These are phyloP conservation scores for Chitala chitala DNA, from an alignment of 2,113 vertebrate genomes.

Conservation along the genomic window DNA sequence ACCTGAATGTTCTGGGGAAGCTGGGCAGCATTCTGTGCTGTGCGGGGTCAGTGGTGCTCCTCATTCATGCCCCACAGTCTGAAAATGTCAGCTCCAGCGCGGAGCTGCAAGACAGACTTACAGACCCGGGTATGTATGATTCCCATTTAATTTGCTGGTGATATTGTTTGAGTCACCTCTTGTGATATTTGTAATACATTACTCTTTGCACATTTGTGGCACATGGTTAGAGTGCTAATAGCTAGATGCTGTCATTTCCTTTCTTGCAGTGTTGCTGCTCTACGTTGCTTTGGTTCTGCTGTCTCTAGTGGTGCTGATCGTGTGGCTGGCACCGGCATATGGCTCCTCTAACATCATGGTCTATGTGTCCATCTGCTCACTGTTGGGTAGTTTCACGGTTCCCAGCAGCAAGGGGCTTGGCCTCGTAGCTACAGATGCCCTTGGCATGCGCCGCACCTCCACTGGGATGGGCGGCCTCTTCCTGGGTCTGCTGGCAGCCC, in stretches of 20 bases:
- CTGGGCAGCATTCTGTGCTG: constrained; percentile 87
- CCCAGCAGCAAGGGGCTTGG: constrained; percentile 93
- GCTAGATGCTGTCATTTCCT: background rate
- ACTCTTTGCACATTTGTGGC: background rate
- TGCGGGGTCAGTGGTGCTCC: constrained; percentile 84
- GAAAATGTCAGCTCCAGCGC: constrained; percentile 74
- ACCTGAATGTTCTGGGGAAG: constrained; percentile 85
- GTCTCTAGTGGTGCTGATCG: constrained; percentile 78
- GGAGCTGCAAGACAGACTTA: constrained; percentile 82
- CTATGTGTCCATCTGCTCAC: constrained; percentile 88
- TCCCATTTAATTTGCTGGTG: background rate
- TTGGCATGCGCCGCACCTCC: constrained; percentile 64
- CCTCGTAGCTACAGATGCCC: constrained; percentile 76
- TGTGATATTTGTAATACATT: background rate
- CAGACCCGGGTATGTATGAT: constrained; percentile 77
- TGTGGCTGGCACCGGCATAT: constrained; percentile 78
- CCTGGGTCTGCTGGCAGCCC: constrained; percentile 72
- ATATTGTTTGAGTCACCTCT: background rate
- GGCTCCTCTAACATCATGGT: constrained; percentile 91
- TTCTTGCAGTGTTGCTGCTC: constrained; percentile 76
- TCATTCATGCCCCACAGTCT: constrained; percentile 85
- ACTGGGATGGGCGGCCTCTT: constrained; percentile 73
- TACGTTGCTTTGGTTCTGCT: constrained; percentile 78
- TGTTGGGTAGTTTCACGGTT: constrained; percentile 92
- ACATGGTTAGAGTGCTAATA: background rate